These are phyloP conservation scores for Podabrus alpinus DNA, from an alignment of 2,888 invertebrate genomes.

Conservation along the genomic window DNA sequence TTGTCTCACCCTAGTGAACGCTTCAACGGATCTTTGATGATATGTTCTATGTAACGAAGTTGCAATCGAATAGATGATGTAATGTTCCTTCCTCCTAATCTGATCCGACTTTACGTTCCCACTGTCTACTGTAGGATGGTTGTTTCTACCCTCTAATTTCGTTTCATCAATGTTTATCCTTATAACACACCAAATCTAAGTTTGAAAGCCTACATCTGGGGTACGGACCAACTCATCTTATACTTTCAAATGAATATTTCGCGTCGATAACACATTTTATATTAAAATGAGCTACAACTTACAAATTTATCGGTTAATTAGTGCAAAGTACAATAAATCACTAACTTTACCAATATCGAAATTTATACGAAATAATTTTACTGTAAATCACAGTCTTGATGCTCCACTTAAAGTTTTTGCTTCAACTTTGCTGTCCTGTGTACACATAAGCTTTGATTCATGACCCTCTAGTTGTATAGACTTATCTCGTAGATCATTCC, in stretches of 20 bases:
- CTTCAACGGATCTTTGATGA: constrained; percentile 34
- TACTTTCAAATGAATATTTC: background rate
- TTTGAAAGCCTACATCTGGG: background rate
- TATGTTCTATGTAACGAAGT: constrained; percentile 33
- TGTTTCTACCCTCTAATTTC: constrained; percentile 22
- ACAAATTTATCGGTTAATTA: background rate
- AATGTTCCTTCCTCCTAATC: constrained; percentile 30
- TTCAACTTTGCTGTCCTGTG: constrained; percentile 34
- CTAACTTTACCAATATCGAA: background rate
- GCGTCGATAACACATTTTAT: background rate
- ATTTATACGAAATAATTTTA: background rate
- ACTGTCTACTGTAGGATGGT: constrained; percentile 13
- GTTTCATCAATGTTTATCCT: constrained; percentile 28
- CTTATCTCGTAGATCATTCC: constrained; percentile 36
- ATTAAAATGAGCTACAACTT: background rate
- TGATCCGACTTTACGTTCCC: constrained; percentile 29
- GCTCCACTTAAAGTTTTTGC: constrained; percentile 25
- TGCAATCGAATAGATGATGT: constrained; percentile 34
- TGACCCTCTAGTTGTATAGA: constrained; percentile 34
- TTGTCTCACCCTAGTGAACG: constrained; percentile 36
- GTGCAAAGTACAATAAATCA: background rate
- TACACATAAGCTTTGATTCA: constrained; percentile 44
- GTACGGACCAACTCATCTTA: background rate
- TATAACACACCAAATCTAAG: constrained; percentile 14
- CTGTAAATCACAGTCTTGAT: constrained; percentile 11